Conservation (phyloP, 2,113 vertebrate species). For the Xenus cinereus region DNA sequence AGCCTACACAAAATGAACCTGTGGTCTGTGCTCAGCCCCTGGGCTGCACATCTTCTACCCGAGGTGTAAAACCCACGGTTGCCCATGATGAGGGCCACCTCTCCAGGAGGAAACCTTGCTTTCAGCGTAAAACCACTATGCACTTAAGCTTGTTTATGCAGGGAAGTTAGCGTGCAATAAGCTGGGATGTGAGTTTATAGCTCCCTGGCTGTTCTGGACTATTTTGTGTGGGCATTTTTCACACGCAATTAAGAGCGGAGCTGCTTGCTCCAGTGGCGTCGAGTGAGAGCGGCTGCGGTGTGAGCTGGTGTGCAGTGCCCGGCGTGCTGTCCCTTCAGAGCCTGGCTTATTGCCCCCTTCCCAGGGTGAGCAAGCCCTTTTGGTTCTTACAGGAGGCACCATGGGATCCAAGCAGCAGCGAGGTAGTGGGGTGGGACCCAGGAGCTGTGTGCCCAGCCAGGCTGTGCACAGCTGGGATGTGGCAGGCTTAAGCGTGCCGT, state of each 20-base stretch:
- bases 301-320: background rate
- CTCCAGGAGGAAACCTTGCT: background rate
- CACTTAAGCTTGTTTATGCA: background rate
- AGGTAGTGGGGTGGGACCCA: background rate
- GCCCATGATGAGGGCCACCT: background rate
- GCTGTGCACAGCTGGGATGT: fast-evolving
- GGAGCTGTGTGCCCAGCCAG: background rate
- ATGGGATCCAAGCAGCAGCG: background rate
- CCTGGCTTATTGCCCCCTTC: background rate
- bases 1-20: background rate
- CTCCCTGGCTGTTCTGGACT: background rate
- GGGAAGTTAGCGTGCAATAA: background rate
- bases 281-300: fast-evolving
- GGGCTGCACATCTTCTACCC: background rate
- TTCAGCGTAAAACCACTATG: background rate
- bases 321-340: fast-evolving
- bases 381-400: background rate
- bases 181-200: background rate
- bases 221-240: slow-evolving; percentile 2
- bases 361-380: background rate
- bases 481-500: fast-evolving
- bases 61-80: background rate
- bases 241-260: background rate
- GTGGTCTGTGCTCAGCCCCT: background rate
- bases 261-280: background rate